These are phyloP conservation scores for Pachypsylla venusta DNA, from an alignment of 1,140 invertebrate species.

Conservation along the genomic window DNA sequence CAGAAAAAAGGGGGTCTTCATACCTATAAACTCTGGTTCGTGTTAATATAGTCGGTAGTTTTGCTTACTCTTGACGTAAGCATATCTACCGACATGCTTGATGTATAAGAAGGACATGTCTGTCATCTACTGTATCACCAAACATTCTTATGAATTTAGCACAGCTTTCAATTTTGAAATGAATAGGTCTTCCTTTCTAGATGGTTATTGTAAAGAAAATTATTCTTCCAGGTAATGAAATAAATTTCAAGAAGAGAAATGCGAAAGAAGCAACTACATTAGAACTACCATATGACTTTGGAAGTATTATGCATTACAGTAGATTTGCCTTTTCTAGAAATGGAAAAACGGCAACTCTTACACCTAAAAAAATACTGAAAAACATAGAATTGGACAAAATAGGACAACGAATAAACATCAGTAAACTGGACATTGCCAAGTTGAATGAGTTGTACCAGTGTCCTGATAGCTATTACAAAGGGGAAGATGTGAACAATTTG, in stretches of 20 bases:
- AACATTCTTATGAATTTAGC: no score
- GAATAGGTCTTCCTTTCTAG: background rate
- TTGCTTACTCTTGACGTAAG: no score
- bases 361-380: conserved; percentile 30
- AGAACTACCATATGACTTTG: conserved; percentile 45
- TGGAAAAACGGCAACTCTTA: conserved; percentile 44
- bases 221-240: background rate
- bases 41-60: no score
- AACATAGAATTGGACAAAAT: conserved; percentile 26
- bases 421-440: conserved; percentile 45
- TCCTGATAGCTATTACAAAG: conserved; percentile 8
- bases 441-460: conserved; percentile 45
- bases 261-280: background rate
- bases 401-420: conserved; percentile 47
- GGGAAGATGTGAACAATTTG: background rate
- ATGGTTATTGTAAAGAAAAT: no score
- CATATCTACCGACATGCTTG: no score
- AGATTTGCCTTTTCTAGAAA: conserved; percentile 54
- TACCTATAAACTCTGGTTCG: no score
- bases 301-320: conserved; percentile 69
- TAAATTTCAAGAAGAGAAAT: conserved; percentile 12
- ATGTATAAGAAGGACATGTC: no score
- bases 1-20: no score
- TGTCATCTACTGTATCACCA: no score
- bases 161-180: no score